These are phyloP conservation scores for Dipus sagitta DNA, from an alignment of 2,797 vertebrate species.

Conservation along the genomic window DNA sequence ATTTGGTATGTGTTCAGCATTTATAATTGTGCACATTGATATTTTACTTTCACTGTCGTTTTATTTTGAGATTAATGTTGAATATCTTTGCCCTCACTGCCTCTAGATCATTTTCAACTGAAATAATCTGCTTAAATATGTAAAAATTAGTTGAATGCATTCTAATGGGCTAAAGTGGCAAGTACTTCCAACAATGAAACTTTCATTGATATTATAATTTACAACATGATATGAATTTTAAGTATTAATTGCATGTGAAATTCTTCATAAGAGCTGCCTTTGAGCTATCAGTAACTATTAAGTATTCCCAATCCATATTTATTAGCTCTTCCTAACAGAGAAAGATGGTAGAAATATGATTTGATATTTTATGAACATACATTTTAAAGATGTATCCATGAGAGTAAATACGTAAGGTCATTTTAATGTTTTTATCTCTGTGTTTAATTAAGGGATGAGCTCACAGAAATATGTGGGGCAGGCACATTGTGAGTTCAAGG, in stretches of 20 bases:
- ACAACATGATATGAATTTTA: conserved; percentile 69
- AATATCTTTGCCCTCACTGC: not conserved
- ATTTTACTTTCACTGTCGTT: conserved; percentile 31
- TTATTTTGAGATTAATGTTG: conserved; percentile 47
- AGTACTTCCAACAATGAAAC: conserved; percentile 67
- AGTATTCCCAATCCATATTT: conserved; percentile 69
- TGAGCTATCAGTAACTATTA: conserved; percentile 69
- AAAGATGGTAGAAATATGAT: conserved; percentile 66
- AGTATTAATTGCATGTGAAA: conserved; percentile 74
- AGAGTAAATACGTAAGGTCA: not conserved
- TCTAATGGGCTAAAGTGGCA: conserved; percentile 66
- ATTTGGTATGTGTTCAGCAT: not conserved
- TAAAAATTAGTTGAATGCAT: conserved; percentile 56
- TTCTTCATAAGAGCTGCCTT: conserved; percentile 66
- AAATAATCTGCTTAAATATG: conserved; percentile 56
- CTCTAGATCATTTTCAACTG: conserved; percentile 37
- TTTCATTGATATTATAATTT: conserved; percentile 74
- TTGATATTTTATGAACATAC: conserved; percentile 75
- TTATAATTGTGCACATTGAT: conserved; percentile 14
- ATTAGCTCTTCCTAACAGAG: conserved; percentile 70
- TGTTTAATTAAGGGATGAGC: conserved; percentile 2
- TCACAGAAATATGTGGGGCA: not conserved
- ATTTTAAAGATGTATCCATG: conserved; percentile 50
- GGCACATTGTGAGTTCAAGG: not conserved
- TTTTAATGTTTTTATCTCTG: not conserved